Base-by-base conservation (phyloP, 2,113 vertebrate genomes). In the Osmerus eperlanus region DNA sequence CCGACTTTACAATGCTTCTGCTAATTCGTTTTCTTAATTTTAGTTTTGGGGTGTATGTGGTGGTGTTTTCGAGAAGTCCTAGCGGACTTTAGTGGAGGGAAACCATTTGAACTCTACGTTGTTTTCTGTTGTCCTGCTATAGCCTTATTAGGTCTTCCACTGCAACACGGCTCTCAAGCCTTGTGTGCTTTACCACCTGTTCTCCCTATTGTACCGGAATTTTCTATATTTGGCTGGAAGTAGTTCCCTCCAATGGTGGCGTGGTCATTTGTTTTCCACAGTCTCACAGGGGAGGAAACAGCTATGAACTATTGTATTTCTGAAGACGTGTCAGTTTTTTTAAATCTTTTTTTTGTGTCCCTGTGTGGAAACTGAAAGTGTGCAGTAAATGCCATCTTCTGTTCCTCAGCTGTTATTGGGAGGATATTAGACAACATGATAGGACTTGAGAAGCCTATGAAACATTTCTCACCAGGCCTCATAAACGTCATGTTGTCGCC, bases 191-290 rank as follows among this genome's bases (percentile, higher is more conserved):
- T 81, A 86, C 86, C 92, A 93, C 91, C 92, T 93, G 92, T 92
- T 91, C 86, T 78, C 75, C 70, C 83, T 83, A 91, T 92, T 92
- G 90, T 92, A 83, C 85, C 14, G 80, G 90, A 91, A 92, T 92
- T 89, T 91, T 92, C 91, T 92, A 93, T 92, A 91, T 92, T 92
- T 92, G 91, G 91, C 88, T 76, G 81, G 88, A 87, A 84, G 80
- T 76, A 62, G 77, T 84, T 79, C 83, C 69, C 78, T 82, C 76
- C 71, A 83, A 87, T 78, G 79, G 83, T 81, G 79, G 28, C 71
- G 76, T 74, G 86, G 83, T 86, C 87, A 78, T 72, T 60, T 80
- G 36, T 41, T 84, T 89, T 88, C 58, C 76, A 73, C 71, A 77
- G 77, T 78, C 62, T 65, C 74, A 56, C 54, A 71, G 53, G 70